Evolutionary conservation across 2,888 invertebrate genomes (phyloP).

Genomic region (Pocota personata): DNA sequence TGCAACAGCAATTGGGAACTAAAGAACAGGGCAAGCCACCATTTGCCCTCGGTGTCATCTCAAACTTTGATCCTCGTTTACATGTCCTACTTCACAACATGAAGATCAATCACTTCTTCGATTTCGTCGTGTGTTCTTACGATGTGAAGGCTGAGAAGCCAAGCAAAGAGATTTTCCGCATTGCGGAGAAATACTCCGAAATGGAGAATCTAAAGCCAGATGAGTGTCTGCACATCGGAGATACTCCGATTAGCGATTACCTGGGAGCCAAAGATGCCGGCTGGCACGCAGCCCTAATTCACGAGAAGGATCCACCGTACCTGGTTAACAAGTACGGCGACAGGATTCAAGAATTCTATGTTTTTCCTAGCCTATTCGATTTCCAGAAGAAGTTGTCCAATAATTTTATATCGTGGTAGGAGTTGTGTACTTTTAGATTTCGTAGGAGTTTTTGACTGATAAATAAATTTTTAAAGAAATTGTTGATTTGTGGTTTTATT

Average conservation of each 20-base stretch:
- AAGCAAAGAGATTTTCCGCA: conserved; percentile 87
- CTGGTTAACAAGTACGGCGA: conserved; percentile 82
- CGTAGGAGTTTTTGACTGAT: conserved; percentile 57
- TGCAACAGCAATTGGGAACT: conserved; percentile 77
- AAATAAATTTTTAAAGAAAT: conserved; percentile 39
- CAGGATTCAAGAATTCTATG: conserved; percentile 81
- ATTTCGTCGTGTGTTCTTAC: conserved; percentile 92
- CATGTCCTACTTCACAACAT: conserved; percentile 87
- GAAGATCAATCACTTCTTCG: conserved; percentile 88
- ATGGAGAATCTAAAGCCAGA: conserved; percentile 83
- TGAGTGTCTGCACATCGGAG: conserved; percentile 92
- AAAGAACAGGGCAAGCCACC: conserved; percentile 74
- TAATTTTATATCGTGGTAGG: conserved; percentile 80
- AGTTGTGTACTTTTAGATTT: conserved; percentile 13
- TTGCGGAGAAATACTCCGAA: conserved; percentile 84
- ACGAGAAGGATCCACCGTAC: conserved; percentile 80
- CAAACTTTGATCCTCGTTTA: conserved; percentile 94
- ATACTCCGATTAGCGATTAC: conserved; percentile 90
- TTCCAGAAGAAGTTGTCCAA: conserved; percentile 82
- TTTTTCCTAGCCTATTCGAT: conserved; percentile 84
- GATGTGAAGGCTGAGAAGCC: conserved; percentile 90
- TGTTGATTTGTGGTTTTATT: conserved; percentile 14
- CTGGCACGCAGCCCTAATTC: conserved; percentile 88
- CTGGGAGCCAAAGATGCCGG: conserved; percentile 89
- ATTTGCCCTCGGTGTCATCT: conserved; percentile 88